Base-by-base conservation (phyloP, 2,888 invertebrate genomes). In the Leptogaster cylindrica region DNA sequence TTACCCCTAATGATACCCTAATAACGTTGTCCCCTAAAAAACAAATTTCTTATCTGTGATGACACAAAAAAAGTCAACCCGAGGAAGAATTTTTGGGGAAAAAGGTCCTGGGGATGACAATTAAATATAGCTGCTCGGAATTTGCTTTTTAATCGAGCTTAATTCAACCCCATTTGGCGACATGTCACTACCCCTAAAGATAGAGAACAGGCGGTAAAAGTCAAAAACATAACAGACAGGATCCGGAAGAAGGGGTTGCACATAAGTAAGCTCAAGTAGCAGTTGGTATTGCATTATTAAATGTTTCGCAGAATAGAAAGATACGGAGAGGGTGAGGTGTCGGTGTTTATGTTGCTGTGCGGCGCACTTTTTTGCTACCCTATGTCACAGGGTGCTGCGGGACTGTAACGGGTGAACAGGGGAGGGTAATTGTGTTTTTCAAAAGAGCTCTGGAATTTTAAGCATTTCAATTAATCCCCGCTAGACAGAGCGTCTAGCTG, bases 391-490 rank as follows among this genome's bases (percentile, higher is more conserved):
- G 18, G 20, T n/a, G 28, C 46, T 63, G 63, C 41, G 39, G 44
- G 63, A 31, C 18, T n/a, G 23, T 20, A 16, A 41, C 44, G 44
- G 41, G 46, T 23, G 25, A 16, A 16, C 12, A 28, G 44, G 72
- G 77, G 77, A 75, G 77, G 77, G 78, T 79, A 80, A 79, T 79
- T 79, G 78, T 76, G 76, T 74, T 75, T 74, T 76, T 76, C 75
- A 78, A 77, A 79, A 78, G 78, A 76, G 76, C 77, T 78, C 75
- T 75, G 78, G 80, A 74, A 80, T 78, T 75, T 74, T 73, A 76
- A 77, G 80, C 79, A 79, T 79, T 79, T 79, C 78, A 79, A 79
- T 79, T 79, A 79, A 79, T 79, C 78, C 78, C 76, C 77, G 78
- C 79, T 39, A 36, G 23, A 41, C 58, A 25, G 41, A 80, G 78